Conservation (phyloP, 2,888 invertebrate species). For the Amphipoea lucens region DNA sequence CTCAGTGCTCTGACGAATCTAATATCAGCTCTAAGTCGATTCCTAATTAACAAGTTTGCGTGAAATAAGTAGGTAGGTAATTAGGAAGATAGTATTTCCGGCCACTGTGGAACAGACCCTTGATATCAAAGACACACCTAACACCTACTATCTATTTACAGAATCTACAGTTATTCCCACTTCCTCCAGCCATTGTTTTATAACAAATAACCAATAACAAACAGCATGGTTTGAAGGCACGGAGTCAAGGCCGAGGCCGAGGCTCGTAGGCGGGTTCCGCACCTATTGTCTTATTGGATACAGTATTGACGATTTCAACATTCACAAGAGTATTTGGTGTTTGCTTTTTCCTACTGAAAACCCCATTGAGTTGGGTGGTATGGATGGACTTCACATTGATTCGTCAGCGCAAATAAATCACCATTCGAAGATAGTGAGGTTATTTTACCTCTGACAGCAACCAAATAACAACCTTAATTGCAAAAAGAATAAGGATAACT, state of each 20-base stretch:
- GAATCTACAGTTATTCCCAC: constrained; percentile 30
- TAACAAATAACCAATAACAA: constrained; percentile 51
- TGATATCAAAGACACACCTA: constrained; percentile 1
- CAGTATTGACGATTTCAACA: constrained; percentile 64
- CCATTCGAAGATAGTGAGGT: not conserved
- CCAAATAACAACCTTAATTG: not conserved
- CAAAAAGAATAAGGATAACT: not conserved
- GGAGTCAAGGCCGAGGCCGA: constrained; percentile 75
- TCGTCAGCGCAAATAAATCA: not conserved
- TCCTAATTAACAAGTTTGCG: too few relatives aligned
- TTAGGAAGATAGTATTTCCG: not conserved
- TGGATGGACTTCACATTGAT: not conserved
- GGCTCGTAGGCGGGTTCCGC: constrained; percentile 65
- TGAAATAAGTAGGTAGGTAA: not conserved
- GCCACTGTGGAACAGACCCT: not conserved
- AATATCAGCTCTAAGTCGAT: not conserved
- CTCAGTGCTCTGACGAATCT: not conserved
- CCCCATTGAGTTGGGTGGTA: not conserved
- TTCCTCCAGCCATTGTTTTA: constrained; percentile 60
- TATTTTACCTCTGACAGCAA: not conserved
- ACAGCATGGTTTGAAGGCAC: constrained; percentile 57
- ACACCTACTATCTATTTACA: not conserved
- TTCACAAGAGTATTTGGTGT: constrained; percentile 41
- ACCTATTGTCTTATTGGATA: constrained; percentile 73
- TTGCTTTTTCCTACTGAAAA: not conserved